Evolutionary conservation across 1,140 invertebrate species (phyloP), one percentile per base, ranked within the genome.

Genomic region (Brachionus asplanchnoidis): DNA sequence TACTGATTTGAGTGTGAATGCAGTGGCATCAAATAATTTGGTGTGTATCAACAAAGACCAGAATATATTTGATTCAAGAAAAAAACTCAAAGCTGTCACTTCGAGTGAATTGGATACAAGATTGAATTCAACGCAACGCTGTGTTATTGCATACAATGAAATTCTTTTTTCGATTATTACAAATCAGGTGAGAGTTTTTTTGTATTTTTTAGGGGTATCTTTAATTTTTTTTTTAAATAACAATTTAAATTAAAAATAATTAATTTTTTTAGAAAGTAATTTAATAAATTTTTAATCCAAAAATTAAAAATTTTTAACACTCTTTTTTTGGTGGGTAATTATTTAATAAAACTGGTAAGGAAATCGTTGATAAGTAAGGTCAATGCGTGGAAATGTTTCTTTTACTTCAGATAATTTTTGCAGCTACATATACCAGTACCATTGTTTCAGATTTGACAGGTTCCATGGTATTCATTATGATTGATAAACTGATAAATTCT

Each of bases 51-150:
- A 98, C 56, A 93, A 94, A 88, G 96, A 97, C 88, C 94, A 96
- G 87, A 98, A 97, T 91, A 93, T 98, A 1, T 99, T 99, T 89
- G 96, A 98, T 89, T 97, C 95, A 0, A 96, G 96, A 88, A 97
- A 97, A 87, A 94, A 95, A 88, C 95, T 98, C 91, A 97, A 97
- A 88, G 93, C 92, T 53, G 95, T 95, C 2, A 93, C 94, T 11
- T 93, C 93, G 11, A 95, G 96, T 14, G 93, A 92, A 11, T 90
- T 97, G 9, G 94, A 96, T 85, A 92, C 94, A 86, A 98, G 98
- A 89, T 89, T 98, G 40, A 96, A 94, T 23, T 92, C 92, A 0
- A 89, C 91, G 11, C 96, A 98, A 87, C 92, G 93, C 85, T 92
- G 93, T 85, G 91, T 91, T 32, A 95, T 99, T 86, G 92, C 93